Base-by-base conservation (phyloP, 2,797 vertebrate species). In the Cossypha dichroa region DNA sequence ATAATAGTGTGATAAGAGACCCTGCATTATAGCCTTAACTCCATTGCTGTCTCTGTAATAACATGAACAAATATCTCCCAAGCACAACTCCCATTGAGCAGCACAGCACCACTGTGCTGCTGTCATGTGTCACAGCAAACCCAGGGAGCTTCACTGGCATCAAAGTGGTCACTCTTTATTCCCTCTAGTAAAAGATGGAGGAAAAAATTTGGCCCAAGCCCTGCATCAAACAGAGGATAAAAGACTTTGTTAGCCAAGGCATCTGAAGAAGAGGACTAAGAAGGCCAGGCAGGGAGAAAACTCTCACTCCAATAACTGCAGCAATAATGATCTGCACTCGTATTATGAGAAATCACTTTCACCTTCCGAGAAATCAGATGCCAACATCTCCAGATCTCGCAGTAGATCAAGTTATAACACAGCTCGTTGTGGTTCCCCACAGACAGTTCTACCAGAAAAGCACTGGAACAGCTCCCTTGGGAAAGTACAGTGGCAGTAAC, bases 351-450 rank as follows among this genome's bases (percentile, higher is more conserved):
- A 97, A 89, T 75, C 15, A 88, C 94, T 90, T 96, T 93, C 91
- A 92, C 82, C 94, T 96, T 95, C 92, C 0, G 2, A 96, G 94
- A 97, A 96, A 91, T 83, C 81, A 89, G 78, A 88, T 6, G 68
- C 62, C 68, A 58, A 17, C 1, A 6, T 74, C 81, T 83, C 64
- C 40, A 77, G 72, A 64, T 40, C 77, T 85, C 0, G 0, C 56
- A 33, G 41, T 55, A 79, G 70, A 92, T 87, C 60, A 88, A 92
- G 86, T 74, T 82, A 54, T 28, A 80, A 20, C 72, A 66, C 83
- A 72, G 84, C 68, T 92, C 34, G 2, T 10, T 5, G 5, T 0
- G 0, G 64, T 16, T 85, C 66, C 86, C 72, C 21, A 9, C 13
- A 46, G 81, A 72, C 81, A 77, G 25, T 64, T 83, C 55, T 49